A percentile compares a stretch with the other conserved stretches of the same genome.
Evolutionary conservation across 1,140 invertebrate species (phyloP).

Genomic region (Zaprionus lachaisei): DNA sequence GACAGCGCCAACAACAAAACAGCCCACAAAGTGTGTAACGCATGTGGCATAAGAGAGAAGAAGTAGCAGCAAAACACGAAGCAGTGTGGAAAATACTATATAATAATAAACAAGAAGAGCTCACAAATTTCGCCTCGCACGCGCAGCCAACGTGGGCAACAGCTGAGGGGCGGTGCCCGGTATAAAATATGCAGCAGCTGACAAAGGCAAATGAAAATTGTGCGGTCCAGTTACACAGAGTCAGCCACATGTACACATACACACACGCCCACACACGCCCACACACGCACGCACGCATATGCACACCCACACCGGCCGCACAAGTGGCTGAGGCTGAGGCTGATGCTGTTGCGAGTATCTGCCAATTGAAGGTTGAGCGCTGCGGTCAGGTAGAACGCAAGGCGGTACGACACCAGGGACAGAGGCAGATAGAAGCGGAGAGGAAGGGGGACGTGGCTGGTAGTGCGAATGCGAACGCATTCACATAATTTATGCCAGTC

Average conservation of each 20-base stretch:
- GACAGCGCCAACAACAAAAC: not conserved
- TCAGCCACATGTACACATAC: not conserved
- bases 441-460: not conserved
- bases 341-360: constrained; percentile 13
- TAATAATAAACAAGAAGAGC: constrained; percentile 36
- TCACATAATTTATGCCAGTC: constrained; percentile 73
- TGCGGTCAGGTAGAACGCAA: constrained; percentile 17
- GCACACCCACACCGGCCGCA: not conserved
- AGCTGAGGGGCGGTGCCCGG: not conserved
- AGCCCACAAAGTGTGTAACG: constrained; percentile 25
- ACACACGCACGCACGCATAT: not conserved
- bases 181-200: constrained; percentile 70
- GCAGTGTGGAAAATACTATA: constrained; percentile 13
- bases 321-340: constrained; percentile 1
- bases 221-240: constrained; percentile 40
- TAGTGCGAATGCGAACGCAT: constrained; percentile 29
- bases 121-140: constrained; percentile 37
- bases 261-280: constrained; percentile 3
- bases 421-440: no score
- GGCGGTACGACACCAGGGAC: not conserved
- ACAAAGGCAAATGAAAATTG: constrained; percentile 52
- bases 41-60: not conserved
- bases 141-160: not conserved
- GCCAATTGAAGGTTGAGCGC: constrained; percentile 21
- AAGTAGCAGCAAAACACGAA: not conserved